Evolutionary conservation across 1,140 invertebrate species (phyloP).

Genomic region (Caenorhabditis latens): DNA sequence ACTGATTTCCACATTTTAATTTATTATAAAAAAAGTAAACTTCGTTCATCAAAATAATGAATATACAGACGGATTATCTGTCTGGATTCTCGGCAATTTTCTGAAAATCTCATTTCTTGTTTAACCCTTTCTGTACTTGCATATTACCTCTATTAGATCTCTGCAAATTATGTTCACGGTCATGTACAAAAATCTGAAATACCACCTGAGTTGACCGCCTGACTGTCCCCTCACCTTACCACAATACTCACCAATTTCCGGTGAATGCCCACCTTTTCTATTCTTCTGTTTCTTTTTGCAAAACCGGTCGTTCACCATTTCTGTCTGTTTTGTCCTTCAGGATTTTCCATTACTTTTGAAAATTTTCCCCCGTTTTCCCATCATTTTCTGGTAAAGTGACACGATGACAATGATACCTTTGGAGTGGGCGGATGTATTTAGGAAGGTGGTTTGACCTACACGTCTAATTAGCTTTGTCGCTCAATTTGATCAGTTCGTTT

Average conservation of each 20-base stretch:
- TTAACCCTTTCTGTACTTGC: too few relatives aligned
- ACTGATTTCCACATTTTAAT: neutral
- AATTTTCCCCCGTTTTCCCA: neutral
- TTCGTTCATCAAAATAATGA: neutral
- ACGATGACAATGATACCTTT: conserved; percentile 39
- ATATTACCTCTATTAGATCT: neutral
- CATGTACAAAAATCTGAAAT: conserved; percentile 22
- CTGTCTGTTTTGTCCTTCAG: conserved; percentile 20
- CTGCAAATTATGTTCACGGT: neutral
- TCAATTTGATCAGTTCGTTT: conserved; percentile 52
- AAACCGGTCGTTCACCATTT: neutral
- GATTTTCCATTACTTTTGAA: conserved; percentile 47
- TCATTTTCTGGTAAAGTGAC: neutral
- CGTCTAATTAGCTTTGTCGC: conserved; percentile 54
- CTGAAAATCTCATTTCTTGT: too few relatives aligned
- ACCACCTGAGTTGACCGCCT: conserved; percentile 41
- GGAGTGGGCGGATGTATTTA: neutral
- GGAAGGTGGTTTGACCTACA: conserved; percentile 40
- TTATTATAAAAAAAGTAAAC: neutral
- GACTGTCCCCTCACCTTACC: neutral
- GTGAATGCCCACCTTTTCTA: conserved; percentile 21
- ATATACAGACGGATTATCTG: too few relatives aligned
- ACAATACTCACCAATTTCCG: conserved; percentile 40
- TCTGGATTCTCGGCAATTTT: too few relatives aligned
- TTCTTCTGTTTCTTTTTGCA: conserved; percentile 18